A percentile compares a stretch with the other conserved stretches of the same genome.
These are phyloP conservation scores for Luperina nickerlii DNA, from an alignment of 2,888 invertebrate species.

Conservation along the genomic window DNA sequence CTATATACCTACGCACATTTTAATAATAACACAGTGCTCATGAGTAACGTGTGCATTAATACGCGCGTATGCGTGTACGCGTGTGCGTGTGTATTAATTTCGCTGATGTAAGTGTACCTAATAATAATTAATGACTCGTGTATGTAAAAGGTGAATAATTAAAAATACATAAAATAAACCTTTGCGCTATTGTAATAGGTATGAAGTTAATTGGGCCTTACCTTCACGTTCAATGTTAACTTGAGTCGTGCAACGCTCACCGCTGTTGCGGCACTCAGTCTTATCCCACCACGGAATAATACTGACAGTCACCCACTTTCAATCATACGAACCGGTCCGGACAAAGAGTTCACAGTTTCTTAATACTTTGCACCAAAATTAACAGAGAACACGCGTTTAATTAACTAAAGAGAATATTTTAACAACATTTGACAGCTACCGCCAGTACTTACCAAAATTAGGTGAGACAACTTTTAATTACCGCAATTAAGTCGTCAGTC, in stretches of 20 bases:
- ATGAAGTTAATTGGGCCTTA: slow-evolving; percentile 82
- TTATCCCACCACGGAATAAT: slow-evolving; percentile 72
- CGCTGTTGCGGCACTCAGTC: slow-evolving; percentile 71
- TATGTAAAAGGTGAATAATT: slow-evolving; percentile 69
- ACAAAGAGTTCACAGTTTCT: slow-evolving; percentile 81
- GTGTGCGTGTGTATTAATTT: slow-evolving; percentile 17
- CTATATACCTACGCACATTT: slow-evolving; percentile 15
- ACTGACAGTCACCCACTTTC: slow-evolving; percentile 86
- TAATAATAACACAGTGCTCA: slow-evolving; percentile 24
- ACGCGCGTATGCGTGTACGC: too few relatives aligned
- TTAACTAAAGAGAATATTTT: slow-evolving; percentile 62
- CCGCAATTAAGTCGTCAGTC: slow-evolving; percentile 15
- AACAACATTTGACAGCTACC: slow-evolving; percentile 29
- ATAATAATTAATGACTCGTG: slow-evolving; percentile 55
- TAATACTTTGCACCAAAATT: slow-evolving; percentile 65
- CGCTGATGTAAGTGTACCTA: slow-evolving; percentile 34
- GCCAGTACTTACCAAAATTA: slow-evolving; percentile 13
- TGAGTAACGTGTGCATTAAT: slow-evolving; percentile 11
- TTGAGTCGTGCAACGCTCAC: slow-evolving; percentile 76
- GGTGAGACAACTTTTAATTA: slow-evolving; percentile 45
- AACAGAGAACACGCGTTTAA: slow-evolving; percentile 63
- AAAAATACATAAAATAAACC: slow-evolving; percentile 60
- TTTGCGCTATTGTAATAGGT: slow-evolving; percentile 76
- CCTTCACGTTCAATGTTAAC: slow-evolving; percentile 86
- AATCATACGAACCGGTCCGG: slow-evolving; percentile 80